Percentiles rank a stretch among this genome's conserved stretches.
Conservation (phyloP, 2,797 vertebrate genomes). For the Muscicapa comitata region DNA sequence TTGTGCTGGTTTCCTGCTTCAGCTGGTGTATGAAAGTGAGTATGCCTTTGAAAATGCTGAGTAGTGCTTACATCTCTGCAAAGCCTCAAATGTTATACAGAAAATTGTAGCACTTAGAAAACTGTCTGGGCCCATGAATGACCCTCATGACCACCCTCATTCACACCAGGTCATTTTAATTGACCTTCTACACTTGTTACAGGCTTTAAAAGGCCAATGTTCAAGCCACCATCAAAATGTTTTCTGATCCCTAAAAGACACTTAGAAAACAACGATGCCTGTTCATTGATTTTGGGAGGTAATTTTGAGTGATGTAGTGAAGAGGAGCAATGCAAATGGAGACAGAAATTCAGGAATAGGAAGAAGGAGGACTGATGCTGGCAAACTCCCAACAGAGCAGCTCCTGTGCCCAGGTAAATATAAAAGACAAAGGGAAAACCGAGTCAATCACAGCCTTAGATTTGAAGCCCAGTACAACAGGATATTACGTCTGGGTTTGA, state of each 20-base stretch:
- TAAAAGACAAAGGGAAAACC: background rate
- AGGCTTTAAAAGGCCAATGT: background rate
- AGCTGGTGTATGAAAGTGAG: background rate
- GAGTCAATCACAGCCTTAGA: background rate
- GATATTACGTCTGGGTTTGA: background rate
- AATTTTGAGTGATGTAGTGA: background rate
- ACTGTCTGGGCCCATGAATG: background rate
- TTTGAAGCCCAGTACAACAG: background rate
- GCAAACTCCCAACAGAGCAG: background rate
- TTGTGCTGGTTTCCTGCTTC: background rate
- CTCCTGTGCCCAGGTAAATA: background rate
- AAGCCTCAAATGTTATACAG: background rate
- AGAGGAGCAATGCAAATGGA: background rate
- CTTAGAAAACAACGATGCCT: background rate
- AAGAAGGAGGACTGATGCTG: background rate
- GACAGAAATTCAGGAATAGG: background rate
- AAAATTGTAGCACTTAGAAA: background rate
- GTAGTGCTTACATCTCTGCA: background rate
- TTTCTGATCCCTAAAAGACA: background rate
- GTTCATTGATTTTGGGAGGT: background rate
- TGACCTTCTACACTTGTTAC: background rate
- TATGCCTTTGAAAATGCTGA: background rate
- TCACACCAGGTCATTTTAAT: background rate
- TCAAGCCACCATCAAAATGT: background rate
- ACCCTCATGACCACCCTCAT: background rate